phyloP scores from a whole-genome alignment of 30 jellyfish, hydroid and myxozoan genomes.

The Clytia hemisphaerica region DNA sequence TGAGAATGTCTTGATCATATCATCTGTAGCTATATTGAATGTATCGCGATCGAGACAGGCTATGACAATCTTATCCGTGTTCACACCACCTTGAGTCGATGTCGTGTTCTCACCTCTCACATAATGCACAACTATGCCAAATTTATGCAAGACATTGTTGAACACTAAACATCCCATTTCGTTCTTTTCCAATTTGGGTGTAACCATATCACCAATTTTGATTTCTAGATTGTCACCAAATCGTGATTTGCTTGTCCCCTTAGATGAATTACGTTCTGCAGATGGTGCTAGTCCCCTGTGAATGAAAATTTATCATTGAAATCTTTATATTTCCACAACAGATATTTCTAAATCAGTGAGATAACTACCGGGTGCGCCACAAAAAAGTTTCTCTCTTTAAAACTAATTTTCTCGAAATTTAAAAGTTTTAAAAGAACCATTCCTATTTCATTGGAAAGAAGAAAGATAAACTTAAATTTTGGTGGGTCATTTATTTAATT shows the following conservation, averaged over 20 bases:
- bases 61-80: neutral
- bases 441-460: no score
- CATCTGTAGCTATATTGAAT: neutral
- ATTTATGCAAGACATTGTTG: slow-evolving; percentile 15
- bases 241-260: slow-evolving; percentile 1
- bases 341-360: no score
- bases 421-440: no score
- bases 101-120: neutral
- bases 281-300: slow-evolving; percentile 90
- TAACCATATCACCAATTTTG: slow-evolving; percentile 66
- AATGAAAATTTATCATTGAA: no score
- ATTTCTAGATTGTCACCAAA: slow-evolving; percentile 15
- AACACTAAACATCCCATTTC: slow-evolving; percentile 70
- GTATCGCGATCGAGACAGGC: neutral
- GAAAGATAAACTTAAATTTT: no score
- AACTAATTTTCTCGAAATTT: no score
- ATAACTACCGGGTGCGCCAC: no score
- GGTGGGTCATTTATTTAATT: no score
- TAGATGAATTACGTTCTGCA: slow-evolving; percentile 13
- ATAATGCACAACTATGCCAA: slow-evolving; percentile 19
- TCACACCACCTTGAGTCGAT: no score
- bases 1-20: neutral
- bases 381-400: no score
- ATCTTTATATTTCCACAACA: no score
- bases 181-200: slow-evolving; percentile 52